Evolutionary conservation across 2,113 vertebrate genomes (phyloP), one percentile per base, ranked within the genome.

Genomic region (Urocitellus parryii): DNA sequence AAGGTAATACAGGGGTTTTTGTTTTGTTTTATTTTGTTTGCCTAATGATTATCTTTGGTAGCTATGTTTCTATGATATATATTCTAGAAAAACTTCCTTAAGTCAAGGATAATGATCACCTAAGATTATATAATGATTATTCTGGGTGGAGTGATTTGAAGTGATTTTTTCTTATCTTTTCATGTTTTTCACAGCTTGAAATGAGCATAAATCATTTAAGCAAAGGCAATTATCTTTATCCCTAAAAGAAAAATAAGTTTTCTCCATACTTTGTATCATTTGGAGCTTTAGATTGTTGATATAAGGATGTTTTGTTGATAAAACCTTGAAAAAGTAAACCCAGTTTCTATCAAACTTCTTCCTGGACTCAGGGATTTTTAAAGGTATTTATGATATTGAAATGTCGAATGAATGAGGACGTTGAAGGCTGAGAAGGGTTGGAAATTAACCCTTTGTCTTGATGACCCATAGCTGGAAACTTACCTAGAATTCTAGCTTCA

Each of bases 201-300:
- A 90, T 80, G 34, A 86, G 34, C 58, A 86, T 90, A 74, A 91
- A 68, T 82, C 22, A 6, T 76, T 77, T 93, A 78, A 82, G 73
- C 53, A 67, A 83, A 93, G 88, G 42, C 51, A 88, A 93, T 61
- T 72, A 17, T 91, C 53, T 39, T 77, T 73, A 87, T 91, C 25
- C 63, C 53, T 39, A 58, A 88, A 72, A 77, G 4, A 80, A 93
- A 90, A 90, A 88, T 73, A 67, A 37, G 58, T 79, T 91, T 87
- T 25, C 32, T 91, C 37, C 39, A 48, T 34, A 68, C 8, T 24
- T 73, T 32, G 42, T 9, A 17, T 83, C 12, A 17, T 14, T 73
- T 81, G 8, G 18, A 16, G 37, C 25, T 79, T 94, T 56, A n/a
- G 37, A 32, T 93, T 27, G 73, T 73, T 94, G 86, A 82, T 58